phyloP scores from a whole-genome alignment of 2,797 vertebrate species.

The Melanotaenia trifasciata region DNA sequence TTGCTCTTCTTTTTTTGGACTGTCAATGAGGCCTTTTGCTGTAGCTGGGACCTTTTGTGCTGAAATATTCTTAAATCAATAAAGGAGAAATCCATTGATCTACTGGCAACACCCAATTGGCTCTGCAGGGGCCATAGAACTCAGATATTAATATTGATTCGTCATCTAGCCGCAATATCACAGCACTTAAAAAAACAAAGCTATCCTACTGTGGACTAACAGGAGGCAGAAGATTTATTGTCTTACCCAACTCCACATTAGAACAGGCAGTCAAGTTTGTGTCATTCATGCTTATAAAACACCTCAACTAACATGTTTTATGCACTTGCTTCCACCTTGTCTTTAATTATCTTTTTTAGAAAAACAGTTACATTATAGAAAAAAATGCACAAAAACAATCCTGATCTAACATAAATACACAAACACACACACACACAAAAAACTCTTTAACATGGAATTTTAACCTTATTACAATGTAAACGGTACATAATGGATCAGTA shows the following conservation, averaged over 20 bases:
- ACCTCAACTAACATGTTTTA: neutral
- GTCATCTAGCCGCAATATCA: conserved; percentile 48
- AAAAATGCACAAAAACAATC: neutral
- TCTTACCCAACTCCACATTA: conserved; percentile 16
- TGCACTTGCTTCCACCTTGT: neutral
- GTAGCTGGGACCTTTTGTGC: conserved; percentile 60
- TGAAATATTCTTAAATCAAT: conserved; percentile 77
- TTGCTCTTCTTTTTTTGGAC: conserved; percentile 26
- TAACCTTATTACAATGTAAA: neutral
- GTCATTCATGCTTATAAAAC: neutral
- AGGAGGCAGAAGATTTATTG: conserved; percentile 28
- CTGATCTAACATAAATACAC: neutral
- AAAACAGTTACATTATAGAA: neutral
- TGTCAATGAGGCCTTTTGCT: conserved; percentile 70
- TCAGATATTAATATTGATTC: conserved; percentile 76
- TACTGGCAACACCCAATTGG: conserved; percentile 69
- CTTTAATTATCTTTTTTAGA: neutral
- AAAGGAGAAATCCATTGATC: conserved; percentile 68
- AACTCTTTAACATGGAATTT: neutral
- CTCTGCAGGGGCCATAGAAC: conserved; percentile 58
- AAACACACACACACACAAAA: neutral
- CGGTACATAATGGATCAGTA: neutral
- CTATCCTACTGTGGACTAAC: conserved; percentile 46
- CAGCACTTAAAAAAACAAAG: conserved; percentile 64
- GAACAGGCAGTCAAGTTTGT: neutral